These are phyloP conservation scores for Agrypnus murinus DNA, from an alignment of 2,888 invertebrate species.

Conservation along the genomic window DNA sequence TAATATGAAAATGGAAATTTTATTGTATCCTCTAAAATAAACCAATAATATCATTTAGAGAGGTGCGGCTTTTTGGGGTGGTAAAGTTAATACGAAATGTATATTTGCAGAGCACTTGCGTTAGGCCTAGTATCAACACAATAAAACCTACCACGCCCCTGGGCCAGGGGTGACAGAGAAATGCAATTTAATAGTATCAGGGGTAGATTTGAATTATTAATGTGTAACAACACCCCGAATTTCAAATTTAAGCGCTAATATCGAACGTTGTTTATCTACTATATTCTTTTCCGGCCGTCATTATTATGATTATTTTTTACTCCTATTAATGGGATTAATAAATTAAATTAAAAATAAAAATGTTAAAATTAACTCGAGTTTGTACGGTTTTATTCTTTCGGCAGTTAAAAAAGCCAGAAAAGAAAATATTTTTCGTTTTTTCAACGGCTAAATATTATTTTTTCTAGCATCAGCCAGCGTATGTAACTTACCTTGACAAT, in stretches of 20 bases:
- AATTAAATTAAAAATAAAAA: neutral
- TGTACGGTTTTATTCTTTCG: no score
- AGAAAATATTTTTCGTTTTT: conserved; percentile 1
- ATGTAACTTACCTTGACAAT: conserved; percentile 25
- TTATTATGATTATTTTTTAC: no score
- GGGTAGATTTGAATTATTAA: conserved; percentile 57
- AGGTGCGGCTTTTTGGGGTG: conserved; percentile 62
- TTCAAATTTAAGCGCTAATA: neutral
- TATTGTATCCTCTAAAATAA: conserved; percentile 58
- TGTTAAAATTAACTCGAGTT: no score
- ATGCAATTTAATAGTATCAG: conserved; percentile 64
- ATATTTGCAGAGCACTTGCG: conserved; percentile 69
- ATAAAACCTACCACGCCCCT: conserved; percentile 65
- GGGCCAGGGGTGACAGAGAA: conserved; percentile 62
- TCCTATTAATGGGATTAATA: no score
- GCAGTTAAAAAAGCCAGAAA: neutral
- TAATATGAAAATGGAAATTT: conserved; percentile 60
- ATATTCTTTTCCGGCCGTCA: no score
- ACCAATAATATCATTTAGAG: conserved; percentile 63
- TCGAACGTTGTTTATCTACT: no score
- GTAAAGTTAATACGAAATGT: conserved; percentile 67
- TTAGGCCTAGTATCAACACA: conserved; percentile 67
- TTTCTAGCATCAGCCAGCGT: no score
- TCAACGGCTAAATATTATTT: conserved; percentile 19
- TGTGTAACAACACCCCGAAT: conserved; percentile 32